Conservation (phyloP, 2,888 invertebrate species). For the Trachelus stipa region DNA sequence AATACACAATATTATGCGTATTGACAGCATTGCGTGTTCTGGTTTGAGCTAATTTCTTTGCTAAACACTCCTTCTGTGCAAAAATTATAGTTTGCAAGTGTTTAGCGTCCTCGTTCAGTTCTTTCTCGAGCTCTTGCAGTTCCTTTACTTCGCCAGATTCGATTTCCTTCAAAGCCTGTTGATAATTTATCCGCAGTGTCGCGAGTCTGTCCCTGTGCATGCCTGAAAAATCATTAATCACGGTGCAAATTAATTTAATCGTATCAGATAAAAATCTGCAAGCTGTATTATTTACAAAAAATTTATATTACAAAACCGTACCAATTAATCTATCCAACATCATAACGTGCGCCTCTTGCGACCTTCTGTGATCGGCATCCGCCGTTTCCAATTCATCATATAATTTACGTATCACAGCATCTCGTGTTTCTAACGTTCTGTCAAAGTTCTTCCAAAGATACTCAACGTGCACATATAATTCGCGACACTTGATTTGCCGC, state of each 20-base stretch:
- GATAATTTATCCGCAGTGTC: slow-evolving; percentile 71
- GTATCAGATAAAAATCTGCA: too few species aligned
- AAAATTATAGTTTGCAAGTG: slow-evolving; percentile 72
- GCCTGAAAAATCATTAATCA: slow-evolving; percentile 63
- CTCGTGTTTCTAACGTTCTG: slow-evolving; percentile 75
- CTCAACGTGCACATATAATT: slow-evolving; percentile 78
- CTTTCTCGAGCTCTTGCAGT: slow-evolving; percentile 68
- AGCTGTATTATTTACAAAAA: slow-evolving; percentile 1
- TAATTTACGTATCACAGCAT: slow-evolving; percentile 74
- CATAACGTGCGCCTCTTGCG: slow-evolving; percentile 80
- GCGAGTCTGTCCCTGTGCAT: slow-evolving; percentile 71
- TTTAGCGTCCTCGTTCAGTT: slow-evolving; percentile 70
- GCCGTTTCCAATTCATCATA: slow-evolving; percentile 76
- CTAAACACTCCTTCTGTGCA: slow-evolving; percentile 67
- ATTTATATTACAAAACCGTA: slow-evolving; percentile 49
- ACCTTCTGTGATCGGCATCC: slow-evolving; percentile 79
- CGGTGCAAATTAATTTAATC: neutral
- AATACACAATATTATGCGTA: slow-evolving; percentile 46
- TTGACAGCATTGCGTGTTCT: slow-evolving; percentile 51
- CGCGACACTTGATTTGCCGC: slow-evolving; percentile 80
- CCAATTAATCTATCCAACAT: slow-evolving; percentile 78
- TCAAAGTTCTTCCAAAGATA: slow-evolving; percentile 73
- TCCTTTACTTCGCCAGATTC: slow-evolving; percentile 68
- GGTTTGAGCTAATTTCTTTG: slow-evolving; percentile 42
- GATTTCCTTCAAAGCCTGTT: slow-evolving; percentile 70